Conservation (phyloP, 2,113 vertebrate species). For the Odocoileus hemionus region DNA sequence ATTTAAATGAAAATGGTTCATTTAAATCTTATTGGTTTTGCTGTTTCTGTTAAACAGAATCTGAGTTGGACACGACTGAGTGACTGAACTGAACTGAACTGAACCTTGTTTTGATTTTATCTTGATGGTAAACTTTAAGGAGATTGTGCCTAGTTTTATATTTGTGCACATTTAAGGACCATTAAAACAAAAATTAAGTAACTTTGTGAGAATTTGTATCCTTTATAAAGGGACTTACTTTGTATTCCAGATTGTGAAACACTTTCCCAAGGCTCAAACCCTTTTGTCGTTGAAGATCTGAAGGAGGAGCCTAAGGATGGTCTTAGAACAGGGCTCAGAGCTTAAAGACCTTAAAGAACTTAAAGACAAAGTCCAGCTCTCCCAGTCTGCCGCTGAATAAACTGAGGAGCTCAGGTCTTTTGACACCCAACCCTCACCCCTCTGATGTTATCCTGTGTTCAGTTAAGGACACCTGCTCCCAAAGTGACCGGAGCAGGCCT, state of each 20-base stretch:
- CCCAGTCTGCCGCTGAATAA: neutral
- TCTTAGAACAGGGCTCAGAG: neutral
- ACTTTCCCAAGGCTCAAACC: neutral
- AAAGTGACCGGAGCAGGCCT: neutral
- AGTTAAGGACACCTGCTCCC: neutral
- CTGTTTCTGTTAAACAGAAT: neutral
- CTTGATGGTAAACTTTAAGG: neutral
- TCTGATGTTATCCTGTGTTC: neutral
- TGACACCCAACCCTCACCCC: neutral
- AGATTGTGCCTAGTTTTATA: neutral
- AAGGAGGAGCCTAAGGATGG: neutral
- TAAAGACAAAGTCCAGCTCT: neutral
- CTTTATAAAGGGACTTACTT: conserved; percentile 7
- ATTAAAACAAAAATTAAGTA: conserved; percentile 36
- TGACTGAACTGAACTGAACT: too few relatives aligned
- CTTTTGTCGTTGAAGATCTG: neutral
- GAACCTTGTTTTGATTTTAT: conserved; percentile 15
- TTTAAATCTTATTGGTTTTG: conserved; percentile 20
- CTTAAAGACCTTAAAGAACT: neutral
- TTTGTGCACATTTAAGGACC: neutral
- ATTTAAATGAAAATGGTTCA: neutral
- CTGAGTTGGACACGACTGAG: neutral
- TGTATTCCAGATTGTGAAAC: conserved; percentile 3
- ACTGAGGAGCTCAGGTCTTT: neutral
- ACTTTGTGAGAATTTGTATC: conserved; percentile 7